Evolutionary conservation across 2,888 invertebrate genomes (phyloP).

Genomic region (Cecidostiba fungosa): DNA sequence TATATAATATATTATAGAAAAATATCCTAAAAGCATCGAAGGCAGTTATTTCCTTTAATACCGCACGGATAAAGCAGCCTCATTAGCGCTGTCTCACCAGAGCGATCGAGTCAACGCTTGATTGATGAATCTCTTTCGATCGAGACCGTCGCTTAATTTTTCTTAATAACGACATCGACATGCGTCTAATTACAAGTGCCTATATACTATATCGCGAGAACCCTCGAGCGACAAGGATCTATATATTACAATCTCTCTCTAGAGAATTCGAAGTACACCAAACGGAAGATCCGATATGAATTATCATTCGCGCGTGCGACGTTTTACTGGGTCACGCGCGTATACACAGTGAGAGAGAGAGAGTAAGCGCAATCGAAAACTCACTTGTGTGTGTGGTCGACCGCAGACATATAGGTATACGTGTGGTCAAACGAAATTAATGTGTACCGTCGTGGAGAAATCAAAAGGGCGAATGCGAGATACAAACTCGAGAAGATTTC

Average conservation of each 20-base stretch:
- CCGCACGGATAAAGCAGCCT: neutral
- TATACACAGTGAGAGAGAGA: neutral
- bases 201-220: neutral
- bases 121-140: conserved; percentile 40
- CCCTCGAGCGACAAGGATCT: neutral
- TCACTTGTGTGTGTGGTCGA: neutral
- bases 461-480: neutral
- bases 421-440: neutral
- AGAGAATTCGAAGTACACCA: conserved; percentile 13
- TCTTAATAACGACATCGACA: conserved; percentile 26
- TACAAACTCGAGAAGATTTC: neutral
- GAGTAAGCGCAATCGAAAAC: neutral
- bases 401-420: neutral
- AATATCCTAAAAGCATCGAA: neutral
- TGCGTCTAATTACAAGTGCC: conserved; percentile 3
- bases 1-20: neutral
- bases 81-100: neutral
- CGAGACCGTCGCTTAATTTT: conserved; percentile 27
- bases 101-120: conserved; percentile 10
- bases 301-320: neutral
- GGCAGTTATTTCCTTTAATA: neutral
- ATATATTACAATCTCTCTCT: neutral
- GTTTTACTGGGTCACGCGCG: conserved; percentile 14
- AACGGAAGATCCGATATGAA: conserved; percentile 10
- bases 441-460: neutral